Percentiles rank a stretch among this genome's conserved stretches.
phyloP scores from a whole-genome alignment of 2,797 vertebrate genomes.

The Oreonectes daqikongensis region DNA sequence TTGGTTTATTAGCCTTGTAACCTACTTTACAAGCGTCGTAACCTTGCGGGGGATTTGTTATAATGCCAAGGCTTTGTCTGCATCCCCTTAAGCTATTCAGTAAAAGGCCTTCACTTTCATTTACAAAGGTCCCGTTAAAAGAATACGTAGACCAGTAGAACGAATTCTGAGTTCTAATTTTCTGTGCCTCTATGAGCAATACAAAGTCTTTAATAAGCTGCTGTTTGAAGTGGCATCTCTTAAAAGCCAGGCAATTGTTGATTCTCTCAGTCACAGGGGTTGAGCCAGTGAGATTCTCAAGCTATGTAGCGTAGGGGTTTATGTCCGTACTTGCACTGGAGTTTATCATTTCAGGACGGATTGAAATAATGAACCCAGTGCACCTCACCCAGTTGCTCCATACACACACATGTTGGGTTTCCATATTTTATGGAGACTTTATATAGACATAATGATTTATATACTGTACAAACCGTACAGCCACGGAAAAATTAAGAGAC shows the following conservation, averaged over 20 bases:
- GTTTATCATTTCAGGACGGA: conserved; percentile 16
- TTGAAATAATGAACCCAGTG: conserved; percentile 22
- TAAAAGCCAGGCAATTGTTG: conserved; percentile 2
- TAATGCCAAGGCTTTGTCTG: not conserved
- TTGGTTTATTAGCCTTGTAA: conserved; percentile 26
- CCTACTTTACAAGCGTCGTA: not conserved
- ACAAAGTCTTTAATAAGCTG: not conserved
- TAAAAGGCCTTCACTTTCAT: conserved; percentile 27
- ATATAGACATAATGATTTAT: no score
- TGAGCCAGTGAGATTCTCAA: not conserved
- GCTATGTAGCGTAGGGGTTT: conserved; percentile 2
- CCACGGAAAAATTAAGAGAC: no score
- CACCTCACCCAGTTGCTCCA: not conserved
- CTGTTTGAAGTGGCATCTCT: conserved; percentile 23
- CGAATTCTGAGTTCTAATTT: conserved; percentile 9
- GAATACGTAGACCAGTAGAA: not conserved
- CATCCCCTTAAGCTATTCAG: not conserved
- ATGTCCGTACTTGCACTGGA: not conserved
- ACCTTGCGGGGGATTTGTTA: not conserved
- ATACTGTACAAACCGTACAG: no score
- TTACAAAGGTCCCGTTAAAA: conserved; percentile 22
- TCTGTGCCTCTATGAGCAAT: conserved; percentile 3
- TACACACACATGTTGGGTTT: no score
- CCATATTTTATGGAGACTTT: no score
- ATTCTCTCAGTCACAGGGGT: conserved; percentile 8